phyloP scores from a whole-genome alignment of 2,797 vertebrate genomes.

The Melanogrammus aeglefinus region DNA sequence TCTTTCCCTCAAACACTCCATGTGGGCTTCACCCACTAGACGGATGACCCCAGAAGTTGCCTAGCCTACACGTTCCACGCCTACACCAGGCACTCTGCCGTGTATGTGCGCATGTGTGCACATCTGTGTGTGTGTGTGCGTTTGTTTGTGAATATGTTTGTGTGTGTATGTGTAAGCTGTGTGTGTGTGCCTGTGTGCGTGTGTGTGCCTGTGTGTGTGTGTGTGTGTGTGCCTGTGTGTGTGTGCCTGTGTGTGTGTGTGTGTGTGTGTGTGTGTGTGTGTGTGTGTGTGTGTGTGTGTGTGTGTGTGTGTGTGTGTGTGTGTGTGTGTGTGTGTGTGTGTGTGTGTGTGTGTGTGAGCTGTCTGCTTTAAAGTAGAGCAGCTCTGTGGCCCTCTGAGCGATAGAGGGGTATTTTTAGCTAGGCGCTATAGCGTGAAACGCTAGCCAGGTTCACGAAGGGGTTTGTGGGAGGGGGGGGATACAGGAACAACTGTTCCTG shows the following conservation, averaged over 20 bases:
- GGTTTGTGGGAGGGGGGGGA: neutral
- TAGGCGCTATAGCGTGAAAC: neutral
- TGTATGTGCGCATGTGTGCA: neutral
- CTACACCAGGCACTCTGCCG: neutral
- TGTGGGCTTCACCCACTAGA: neutral
- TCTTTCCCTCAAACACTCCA: neutral
- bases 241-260: neutral
- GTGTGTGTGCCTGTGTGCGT: neutral
- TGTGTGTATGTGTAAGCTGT: neutral
- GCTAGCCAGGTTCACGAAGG: neutral
- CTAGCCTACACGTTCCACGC: neutral
- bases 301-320: neutral
- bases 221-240: neutral
- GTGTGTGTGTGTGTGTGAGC: conserved; percentile 1
- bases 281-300: neutral
- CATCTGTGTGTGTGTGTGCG: neutral
- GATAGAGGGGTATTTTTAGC: neutral
- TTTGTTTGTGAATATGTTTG: neutral
- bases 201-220: conserved; percentile 3
- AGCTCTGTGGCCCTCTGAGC: neutral
- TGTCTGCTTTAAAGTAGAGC: neutral
- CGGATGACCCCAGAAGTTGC: neutral
- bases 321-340: neutral
- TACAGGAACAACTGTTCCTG: neutral
- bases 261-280: neutral